Conservation (phyloP, 92 coral and sea anemone species). For the Epizoanthus rinbou region DNA sequence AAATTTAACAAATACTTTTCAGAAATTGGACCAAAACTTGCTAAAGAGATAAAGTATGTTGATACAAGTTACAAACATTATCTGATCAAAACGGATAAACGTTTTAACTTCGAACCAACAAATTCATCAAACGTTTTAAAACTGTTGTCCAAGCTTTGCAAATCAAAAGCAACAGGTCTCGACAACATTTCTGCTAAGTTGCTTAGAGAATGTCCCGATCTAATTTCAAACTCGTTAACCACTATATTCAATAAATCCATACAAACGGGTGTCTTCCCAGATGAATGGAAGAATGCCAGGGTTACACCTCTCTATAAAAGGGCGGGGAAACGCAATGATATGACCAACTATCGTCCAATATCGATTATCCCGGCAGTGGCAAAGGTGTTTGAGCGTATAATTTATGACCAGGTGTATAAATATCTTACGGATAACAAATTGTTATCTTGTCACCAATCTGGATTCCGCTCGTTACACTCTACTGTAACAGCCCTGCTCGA, state of each 20-base stretch:
- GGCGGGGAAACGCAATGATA: not conserved
- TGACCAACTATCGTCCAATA: conserved; percentile 22
- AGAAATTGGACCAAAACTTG: conserved; percentile 37
- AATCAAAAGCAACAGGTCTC: conserved; percentile 39
- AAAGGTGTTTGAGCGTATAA: conserved; percentile 27
- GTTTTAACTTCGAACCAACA: conserved; percentile 14
- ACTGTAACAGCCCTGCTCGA: conserved; percentile 33
- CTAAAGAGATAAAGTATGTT: not conserved
- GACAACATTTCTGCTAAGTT: conserved; percentile 46
- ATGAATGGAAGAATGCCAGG: conserved; percentile 32
- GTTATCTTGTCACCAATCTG: conserved; percentile 23
- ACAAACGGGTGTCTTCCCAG: conserved; percentile 25
- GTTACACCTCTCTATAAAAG: conserved; percentile 21
- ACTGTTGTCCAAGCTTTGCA: conserved; percentile 44
- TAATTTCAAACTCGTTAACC: conserved; percentile 28
- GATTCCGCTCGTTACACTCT: too few relatives aligned
- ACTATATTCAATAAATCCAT: conserved; percentile 22
- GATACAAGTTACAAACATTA: conserved; percentile 26
- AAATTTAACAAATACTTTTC: conserved; percentile 11
- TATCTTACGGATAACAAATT: conserved; percentile 20
- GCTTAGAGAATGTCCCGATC: conserved; percentile 40
- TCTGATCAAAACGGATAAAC: conserved; percentile 27
- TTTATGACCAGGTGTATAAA: conserved; percentile 35
- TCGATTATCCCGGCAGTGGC: conserved; percentile 31
- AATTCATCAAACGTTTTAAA: conserved; percentile 1